Percentiles rank a stretch among this genome's conserved stretches.
Evolutionary conservation across 2,797 vertebrate species (phyloP).

Genomic region (Pseudochaenichthys georgianus): DNA sequence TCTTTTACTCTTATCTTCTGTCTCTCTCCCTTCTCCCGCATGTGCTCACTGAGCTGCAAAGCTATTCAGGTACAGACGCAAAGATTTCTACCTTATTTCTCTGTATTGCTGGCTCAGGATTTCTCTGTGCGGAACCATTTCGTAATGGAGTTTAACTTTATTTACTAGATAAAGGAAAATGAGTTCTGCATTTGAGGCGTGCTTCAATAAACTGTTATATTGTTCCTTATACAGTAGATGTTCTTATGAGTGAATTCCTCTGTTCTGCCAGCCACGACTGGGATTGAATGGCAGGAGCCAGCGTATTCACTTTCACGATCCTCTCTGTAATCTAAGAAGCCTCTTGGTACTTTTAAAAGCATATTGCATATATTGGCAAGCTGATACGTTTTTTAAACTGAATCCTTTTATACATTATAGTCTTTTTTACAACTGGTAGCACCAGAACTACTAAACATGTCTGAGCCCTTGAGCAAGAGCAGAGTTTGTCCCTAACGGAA

Average conservation of each 20-base stretch:
- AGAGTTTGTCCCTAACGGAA: not conserved
- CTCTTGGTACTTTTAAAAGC: conserved; percentile 46
- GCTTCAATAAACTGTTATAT: conserved; percentile 77
- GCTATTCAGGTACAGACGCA: conserved; percentile 85
- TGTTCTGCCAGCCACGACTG: conserved; percentile 60
- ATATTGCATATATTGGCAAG: conserved; percentile 9
- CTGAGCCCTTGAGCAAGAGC: conserved; percentile 5
- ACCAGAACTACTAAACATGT: conserved; percentile 13
- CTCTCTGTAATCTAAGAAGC: conserved; percentile 64
- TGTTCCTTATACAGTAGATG: conserved; percentile 73
- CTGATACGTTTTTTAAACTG: conserved; percentile 8
- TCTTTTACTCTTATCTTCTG: conserved; percentile 78
- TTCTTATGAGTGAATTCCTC: conserved; percentile 75
- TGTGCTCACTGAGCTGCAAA: conserved; percentile 88
- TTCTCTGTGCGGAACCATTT: conserved; percentile 79
- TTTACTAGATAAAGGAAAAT: conserved; percentile 84
- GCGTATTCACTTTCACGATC: conserved; percentile 45
- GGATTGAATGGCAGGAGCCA: conserved; percentile 73
- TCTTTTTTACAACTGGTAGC: conserved; percentile 9
- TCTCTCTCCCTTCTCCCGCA: conserved; percentile 79
- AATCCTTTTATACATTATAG: conserved; percentile 23
- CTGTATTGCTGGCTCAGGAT: conserved; percentile 83
- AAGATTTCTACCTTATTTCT: conserved; percentile 81
- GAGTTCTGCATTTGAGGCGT: conserved; percentile 77
- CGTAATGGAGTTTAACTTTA: conserved; percentile 85